Evolutionary conservation across 2,797 vertebrate genomes (phyloP).

Genomic region (Tamandua tetradactyla): DNA sequence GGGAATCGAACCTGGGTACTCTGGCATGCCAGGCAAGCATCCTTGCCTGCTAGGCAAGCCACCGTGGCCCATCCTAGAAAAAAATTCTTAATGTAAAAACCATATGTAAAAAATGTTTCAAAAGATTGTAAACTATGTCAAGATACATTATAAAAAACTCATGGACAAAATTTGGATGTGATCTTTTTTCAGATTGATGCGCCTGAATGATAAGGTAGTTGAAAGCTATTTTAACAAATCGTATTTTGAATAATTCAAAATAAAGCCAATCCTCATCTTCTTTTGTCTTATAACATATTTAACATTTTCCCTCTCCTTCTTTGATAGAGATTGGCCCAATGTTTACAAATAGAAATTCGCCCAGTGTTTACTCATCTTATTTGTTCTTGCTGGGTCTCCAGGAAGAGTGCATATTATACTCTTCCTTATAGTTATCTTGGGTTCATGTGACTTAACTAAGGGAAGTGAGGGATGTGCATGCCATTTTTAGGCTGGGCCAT

Average conservation of each 20-base stretch:
- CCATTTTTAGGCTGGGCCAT: too few species aligned
- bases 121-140: neutral
- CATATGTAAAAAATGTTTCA: too few species aligned
- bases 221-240: neutral
- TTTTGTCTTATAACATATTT: neutral
- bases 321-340: neutral
- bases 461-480: too few species aligned
- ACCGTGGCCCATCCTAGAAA: too few species aligned
- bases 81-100: too few species aligned
- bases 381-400: neutral
- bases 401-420: too few species aligned
- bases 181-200: neutral
- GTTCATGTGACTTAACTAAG: too few species aligned
- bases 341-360: neutral
- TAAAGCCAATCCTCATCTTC: too few species aligned
- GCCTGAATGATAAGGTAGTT: neutral
- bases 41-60: too few species aligned
- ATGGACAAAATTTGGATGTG: neutral
- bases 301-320: neutral
- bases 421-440: too few species aligned
- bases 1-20: too few species aligned
- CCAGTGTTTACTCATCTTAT: neutral
- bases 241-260: neutral
- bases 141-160: neutral
- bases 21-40: too few species aligned